Conservation (phyloP, 2,797 vertebrate genomes). For the Labeo calbasu region DNA sequence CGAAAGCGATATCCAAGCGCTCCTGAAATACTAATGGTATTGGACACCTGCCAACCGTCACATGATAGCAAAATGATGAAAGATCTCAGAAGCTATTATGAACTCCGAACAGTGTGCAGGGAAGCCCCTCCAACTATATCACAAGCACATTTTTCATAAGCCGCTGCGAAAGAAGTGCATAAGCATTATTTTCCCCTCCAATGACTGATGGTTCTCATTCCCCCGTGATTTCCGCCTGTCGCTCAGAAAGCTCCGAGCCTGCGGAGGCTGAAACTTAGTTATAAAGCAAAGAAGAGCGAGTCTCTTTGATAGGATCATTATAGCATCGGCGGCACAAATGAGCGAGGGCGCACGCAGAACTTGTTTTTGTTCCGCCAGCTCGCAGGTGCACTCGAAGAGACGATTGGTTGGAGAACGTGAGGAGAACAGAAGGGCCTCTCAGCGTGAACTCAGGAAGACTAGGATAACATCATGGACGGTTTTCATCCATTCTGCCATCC, state of each 20-base stretch:
- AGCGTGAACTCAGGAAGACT: slow-evolving; percentile 58
- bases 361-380: slow-evolving; percentile 42
- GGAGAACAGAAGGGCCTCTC: slow-evolving; percentile 64
- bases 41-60: slow-evolving; percentile 39
- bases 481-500: slow-evolving; percentile 50
- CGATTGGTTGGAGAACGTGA: slow-evolving; percentile 18
- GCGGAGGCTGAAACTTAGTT: slow-evolving; percentile 21
- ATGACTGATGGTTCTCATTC: slow-evolving; percentile 42
- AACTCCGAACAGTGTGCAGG: slow-evolving; percentile 5
- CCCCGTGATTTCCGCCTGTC: slow-evolving; percentile 38
- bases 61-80: slow-evolving; percentile 36
- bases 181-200: slow-evolving; percentile 23
- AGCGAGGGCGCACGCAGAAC: slow-evolving; percentile 5
- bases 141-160: slow-evolving; percentile 40
- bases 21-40: slow-evolving; percentile 23
- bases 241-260: slow-evolving; percentile 25
- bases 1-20: background rate
- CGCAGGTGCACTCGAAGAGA: slow-evolving; percentile 52
- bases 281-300: slow-evolving; percentile 19
- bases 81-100: slow-evolving; percentile 33
- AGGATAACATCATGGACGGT: slow-evolving; percentile 49
- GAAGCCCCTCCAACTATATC: slow-evolving; percentile 32
- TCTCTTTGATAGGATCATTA: slow-evolving; percentile 48
- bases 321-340: slow-evolving; percentile 16
- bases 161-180: slow-evolving; percentile 6